Evolutionary conservation across 2,797 vertebrate species (phyloP), one percentile per base, ranked within the genome.

Genomic region (Neoniphon sammara): DNA sequence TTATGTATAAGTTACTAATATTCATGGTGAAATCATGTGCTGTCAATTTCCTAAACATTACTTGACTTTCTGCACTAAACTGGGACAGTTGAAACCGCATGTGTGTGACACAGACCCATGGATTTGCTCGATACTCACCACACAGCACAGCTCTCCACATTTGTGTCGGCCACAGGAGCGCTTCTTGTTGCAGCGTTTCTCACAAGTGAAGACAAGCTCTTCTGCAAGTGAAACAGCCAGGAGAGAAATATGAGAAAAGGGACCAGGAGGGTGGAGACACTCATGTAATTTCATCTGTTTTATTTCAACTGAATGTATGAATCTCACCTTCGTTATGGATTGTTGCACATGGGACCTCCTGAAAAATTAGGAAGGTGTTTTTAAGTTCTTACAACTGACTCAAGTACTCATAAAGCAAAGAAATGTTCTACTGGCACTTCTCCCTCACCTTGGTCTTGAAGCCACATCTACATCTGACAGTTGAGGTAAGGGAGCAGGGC

Each of bases 131-230:
- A 50, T 7, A 91, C 97, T 94, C 90, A 99, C 98, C 94, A 98
- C 96, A 91, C 98, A 99, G 78, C 98, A 99, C 77, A 97, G 89
- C 91, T 99, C 97, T 62, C 95, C 96, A 87, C 97, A 99, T 82
- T 99, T 99, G 91, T 99, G 98, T 58, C 98, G 93, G 53, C 97
- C 97, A 78, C 98, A 99, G 0, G 93, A 95, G 57, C 97, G 95
- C 66, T 99, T 99, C 94, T 98, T 99, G 91, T 88, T 97, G 91
- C 98, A 99, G 73, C 97, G 94, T 74, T 93, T 97, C 91, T 99
- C 97, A 72, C 98, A 99, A 52, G 95, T 95, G 89, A 99, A 99
- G 56, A 95, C 84, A 54, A 96, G 94, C 86, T 97, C 95, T 66
- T 92, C 95, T 97, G 69, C 54, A 72, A 72, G 0, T 15, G 4